Evolutionary conservation across 2,797 vertebrate species (phyloP).

Genomic region (Pseudocheirus occidentalis): DNA sequence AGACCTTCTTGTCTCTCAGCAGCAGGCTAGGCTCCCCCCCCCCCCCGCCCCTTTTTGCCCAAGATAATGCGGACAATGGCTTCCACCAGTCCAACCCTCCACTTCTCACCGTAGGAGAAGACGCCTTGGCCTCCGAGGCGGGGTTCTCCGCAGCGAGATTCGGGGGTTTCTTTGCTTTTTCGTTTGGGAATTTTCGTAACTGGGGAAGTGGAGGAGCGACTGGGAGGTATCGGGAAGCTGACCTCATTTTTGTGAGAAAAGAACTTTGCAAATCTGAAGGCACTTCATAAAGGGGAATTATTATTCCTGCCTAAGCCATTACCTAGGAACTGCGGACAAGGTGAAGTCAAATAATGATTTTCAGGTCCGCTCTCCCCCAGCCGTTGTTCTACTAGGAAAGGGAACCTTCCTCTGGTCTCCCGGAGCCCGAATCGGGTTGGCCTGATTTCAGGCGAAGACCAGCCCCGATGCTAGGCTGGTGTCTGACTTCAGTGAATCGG

Average conservation of each 20-base stretch:
- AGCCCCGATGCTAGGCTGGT: background rate
- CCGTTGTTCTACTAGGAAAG: background rate
- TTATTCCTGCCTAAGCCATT: background rate
- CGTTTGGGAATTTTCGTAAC: background rate
- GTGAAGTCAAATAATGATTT: background rate
- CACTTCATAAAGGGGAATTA: background rate
- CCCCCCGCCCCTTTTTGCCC: background rate
- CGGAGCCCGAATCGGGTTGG: background rate
- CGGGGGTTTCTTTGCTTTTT: background rate
- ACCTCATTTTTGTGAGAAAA: background rate
- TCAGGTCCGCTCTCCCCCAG: background rate
- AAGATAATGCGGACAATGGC: background rate
- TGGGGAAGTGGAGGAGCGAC: background rate
- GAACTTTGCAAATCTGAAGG: background rate
- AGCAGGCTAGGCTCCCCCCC: background rate
- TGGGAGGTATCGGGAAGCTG: background rate
- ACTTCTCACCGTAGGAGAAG: background rate
- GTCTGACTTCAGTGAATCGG: background rate
- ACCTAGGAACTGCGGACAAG: background rate
- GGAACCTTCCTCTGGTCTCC: background rate
- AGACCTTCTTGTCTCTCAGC: background rate
- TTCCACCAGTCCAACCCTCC: background rate
- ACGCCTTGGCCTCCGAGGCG: background rate
- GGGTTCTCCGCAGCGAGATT: background rate
- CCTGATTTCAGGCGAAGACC: background rate